Conservation (phyloP, 2,888 invertebrate species). For the Melipona beecheii region DNA sequence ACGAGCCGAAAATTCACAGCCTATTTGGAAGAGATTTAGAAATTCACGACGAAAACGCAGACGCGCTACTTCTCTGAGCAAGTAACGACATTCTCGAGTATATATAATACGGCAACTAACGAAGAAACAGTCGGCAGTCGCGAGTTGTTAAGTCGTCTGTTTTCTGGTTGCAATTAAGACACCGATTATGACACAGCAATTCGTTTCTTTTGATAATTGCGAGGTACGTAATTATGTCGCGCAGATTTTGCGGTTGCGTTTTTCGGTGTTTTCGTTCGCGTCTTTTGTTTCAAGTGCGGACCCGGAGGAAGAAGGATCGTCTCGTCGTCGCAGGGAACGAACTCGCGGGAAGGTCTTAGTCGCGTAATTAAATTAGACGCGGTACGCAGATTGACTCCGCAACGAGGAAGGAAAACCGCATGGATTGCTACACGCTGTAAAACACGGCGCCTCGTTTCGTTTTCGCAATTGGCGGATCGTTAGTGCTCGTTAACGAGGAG, state of each 20-base stretch:
- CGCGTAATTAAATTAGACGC: conserved; percentile 55
- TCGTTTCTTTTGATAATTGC: neutral
- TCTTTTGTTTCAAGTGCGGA: conserved; percentile 23
- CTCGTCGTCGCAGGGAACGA: conserved; percentile 15
- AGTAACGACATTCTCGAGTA: neutral
- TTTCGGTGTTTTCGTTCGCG: neutral
- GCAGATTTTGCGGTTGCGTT: neutral
- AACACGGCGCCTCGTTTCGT: conserved; percentile 4
- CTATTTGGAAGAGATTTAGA: neutral
- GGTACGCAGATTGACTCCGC: conserved; percentile 29
- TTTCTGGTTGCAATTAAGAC: neutral
- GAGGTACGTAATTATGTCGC: neutral
- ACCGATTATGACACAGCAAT: conserved; percentile 9
- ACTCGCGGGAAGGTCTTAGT: conserved; percentile 43
- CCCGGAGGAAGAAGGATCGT: neutral
- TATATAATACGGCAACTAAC: neutral
- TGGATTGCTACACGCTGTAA: conserved; percentile 7
- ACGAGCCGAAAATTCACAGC: neutral
- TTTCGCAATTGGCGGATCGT: conserved; percentile 21
- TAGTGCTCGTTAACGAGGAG: conserved; percentile 3
- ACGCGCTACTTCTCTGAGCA: neutral
- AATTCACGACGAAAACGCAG: too few relatives aligned
- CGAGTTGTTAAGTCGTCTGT: neutral
- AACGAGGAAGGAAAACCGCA: conserved; percentile 35
- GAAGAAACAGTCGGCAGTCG: neutral